A percentile compares a stretch with the other conserved stretches of the same genome.
These are phyloP conservation scores for Arnoldichthys spilopterus DNA, from an alignment of 2,797 vertebrate species.

Conservation along the genomic window DNA sequence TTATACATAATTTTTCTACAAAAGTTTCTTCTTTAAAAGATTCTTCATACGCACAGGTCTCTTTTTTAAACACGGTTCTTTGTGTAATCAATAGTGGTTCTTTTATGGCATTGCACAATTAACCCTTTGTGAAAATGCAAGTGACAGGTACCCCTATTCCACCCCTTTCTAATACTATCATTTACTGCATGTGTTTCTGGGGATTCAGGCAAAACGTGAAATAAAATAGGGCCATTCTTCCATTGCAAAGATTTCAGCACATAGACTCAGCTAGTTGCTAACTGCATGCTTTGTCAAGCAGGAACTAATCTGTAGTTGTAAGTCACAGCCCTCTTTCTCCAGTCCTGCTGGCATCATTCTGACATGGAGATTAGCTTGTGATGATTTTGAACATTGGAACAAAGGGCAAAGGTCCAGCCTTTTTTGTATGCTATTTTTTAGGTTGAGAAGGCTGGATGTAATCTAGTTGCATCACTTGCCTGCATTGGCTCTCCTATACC, in stretches of 20 bases:
- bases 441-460: slow-evolving; percentile 43
- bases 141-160: too few relatives aligned
- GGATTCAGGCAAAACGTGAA: neutral
- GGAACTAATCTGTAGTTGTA: slow-evolving; percentile 61
- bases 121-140: too few relatives aligned
- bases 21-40: too few relatives aligned
- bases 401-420: slow-evolving; percentile 43
- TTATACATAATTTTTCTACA: too few relatives aligned
- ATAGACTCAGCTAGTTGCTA: slow-evolving; percentile 70
- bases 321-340: slow-evolving; percentile 69
- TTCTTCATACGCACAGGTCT: too few relatives aligned
- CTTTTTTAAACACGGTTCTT: too few relatives aligned
- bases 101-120: too few relatives aligned
- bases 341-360: slow-evolving; percentile 66
- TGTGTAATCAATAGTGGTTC: too few relatives aligned
- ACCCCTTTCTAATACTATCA: too few relatives aligned
- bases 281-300: slow-evolving; percentile 70
- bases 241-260: slow-evolving; percentile 16
- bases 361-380: slow-evolving; percentile 71
- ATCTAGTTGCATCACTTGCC: slow-evolving; percentile 40
- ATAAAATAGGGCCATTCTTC: neutral
- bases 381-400: slow-evolving; percentile 48
- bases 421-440: slow-evolving; percentile 23
- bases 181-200: slow-evolving; percentile 17
- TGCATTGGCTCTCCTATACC: neutral